phyloP scores from a whole-genome alignment of 2,888 invertebrate species.

The Xanthia icteritia region DNA sequence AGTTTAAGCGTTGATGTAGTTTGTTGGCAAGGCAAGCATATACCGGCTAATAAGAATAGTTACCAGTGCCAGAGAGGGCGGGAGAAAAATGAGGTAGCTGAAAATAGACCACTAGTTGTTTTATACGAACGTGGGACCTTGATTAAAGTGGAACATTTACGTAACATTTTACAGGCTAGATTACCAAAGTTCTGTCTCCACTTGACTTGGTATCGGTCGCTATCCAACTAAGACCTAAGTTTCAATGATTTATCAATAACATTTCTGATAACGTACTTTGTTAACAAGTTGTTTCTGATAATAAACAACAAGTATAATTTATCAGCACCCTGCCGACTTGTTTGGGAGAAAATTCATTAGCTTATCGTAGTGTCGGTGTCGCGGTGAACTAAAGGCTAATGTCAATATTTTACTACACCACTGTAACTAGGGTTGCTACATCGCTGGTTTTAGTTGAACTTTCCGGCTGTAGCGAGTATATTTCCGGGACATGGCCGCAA shows the following conservation, averaged over 20 bases:
- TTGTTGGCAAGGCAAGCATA: conserved; percentile 40
- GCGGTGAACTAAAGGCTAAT: conserved; percentile 71
- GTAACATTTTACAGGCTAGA: conserved; percentile 21
- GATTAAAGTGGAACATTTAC: conserved; percentile 8
- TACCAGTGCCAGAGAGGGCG: conserved; percentile 11
- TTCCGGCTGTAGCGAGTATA: conserved; percentile 26
- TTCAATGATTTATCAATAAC: conserved; percentile 60
- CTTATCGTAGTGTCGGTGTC: conserved; percentile 74
- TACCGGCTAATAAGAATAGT: conserved; percentile 29
- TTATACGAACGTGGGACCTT: conserved; percentile 5
- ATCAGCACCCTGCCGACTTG: conserved; percentile 65
- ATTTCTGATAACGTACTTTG: conserved; percentile 48
- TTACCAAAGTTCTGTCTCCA: conserved; percentile 27
- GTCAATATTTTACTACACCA: conserved; percentile 77
- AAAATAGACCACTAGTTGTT: conserved; percentile 27
- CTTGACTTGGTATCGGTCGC: conserved; percentile 17
- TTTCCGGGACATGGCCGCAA: conserved; percentile 49
- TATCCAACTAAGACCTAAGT: conserved; percentile 42
- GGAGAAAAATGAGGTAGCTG: conserved; percentile 12
- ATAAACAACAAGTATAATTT: conserved; percentile 66
- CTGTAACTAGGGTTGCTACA: conserved; percentile 56
- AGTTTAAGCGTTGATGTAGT: conserved; percentile 40
- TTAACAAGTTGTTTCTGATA: conserved; percentile 55
- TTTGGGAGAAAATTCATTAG: conserved; percentile 77
- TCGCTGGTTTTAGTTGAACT: conserved; percentile 36